Percentiles rank a stretch among this genome's conserved stretches.
phyloP scores from a whole-genome alignment of 2,113 vertebrate genomes.

The Strigops habroptila region DNA sequence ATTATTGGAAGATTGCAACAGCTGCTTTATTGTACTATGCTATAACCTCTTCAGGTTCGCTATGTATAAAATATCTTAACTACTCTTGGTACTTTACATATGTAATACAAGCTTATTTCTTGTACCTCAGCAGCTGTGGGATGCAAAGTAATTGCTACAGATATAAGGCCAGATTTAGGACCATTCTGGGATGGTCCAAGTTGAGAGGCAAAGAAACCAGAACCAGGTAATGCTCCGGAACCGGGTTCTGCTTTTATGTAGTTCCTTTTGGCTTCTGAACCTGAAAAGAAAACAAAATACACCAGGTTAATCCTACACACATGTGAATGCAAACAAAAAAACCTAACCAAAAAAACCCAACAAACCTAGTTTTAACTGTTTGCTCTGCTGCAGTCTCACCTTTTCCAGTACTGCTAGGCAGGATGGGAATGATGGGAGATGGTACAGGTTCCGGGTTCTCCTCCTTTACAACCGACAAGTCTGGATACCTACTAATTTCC shows the following conservation, averaged over 20 bases:
- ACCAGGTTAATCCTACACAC: neutral
- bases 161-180: slow-evolving; percentile 87
- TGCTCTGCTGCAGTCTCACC: slow-evolving; percentile 67
- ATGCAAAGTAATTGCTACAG: slow-evolving; percentile 92
- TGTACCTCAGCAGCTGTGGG: slow-evolving; percentile 90
- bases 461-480: slow-evolving; percentile 88
- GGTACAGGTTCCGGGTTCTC: slow-evolving; percentile 87
- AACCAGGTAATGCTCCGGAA: slow-evolving; percentile 46
- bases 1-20: neutral
- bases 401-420: slow-evolving; percentile 86
- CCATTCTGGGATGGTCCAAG: slow-evolving; percentile 81
- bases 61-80: neutral
- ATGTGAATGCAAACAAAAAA: neutral
- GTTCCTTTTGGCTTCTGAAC: slow-evolving; percentile 82
- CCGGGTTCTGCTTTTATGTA: slow-evolving; percentile 86
- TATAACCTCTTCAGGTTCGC: neutral
- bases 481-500: slow-evolving; percentile 90
- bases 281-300: slow-evolving; percentile 52
- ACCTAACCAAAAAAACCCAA: neutral
- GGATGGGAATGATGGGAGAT: slow-evolving; percentile 89
- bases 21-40: neutral
- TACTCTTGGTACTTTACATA: neutral
- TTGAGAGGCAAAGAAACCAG: slow-evolving; percentile 78
- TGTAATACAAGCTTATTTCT: neutral
- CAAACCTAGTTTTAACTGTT: neutral